Evolutionary conservation across 2,113 vertebrate species (phyloP).

Genomic region (Rhinopomastus cyanomelas): DNA sequence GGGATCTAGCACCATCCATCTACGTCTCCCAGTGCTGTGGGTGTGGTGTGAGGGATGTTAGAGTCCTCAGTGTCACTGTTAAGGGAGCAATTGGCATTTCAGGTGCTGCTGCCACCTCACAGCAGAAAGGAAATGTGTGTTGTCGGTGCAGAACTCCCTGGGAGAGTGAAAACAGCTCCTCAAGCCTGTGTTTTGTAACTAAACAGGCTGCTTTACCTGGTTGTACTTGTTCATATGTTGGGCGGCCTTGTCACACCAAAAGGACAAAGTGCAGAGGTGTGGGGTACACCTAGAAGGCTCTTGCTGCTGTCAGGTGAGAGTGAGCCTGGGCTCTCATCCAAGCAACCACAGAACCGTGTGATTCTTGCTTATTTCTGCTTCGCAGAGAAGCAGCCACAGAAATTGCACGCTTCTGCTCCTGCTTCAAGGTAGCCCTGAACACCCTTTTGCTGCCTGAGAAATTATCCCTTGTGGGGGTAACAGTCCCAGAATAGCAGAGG

Average conservation of each 20-base stretch:
- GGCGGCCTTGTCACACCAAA: not conserved
- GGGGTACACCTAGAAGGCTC: not conserved
- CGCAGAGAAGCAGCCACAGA: not conserved
- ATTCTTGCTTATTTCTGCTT: not conserved
- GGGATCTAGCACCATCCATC: not conserved
- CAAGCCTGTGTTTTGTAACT: not conserved
- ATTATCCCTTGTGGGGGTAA: rapidly evolving
- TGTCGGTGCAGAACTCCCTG: not conserved
- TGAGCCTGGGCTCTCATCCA: rapidly evolving
- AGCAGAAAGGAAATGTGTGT: not conserved
- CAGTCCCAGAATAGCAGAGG: not conserved
- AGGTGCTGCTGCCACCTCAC: not conserved
- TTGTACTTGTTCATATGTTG: rapidly evolving
- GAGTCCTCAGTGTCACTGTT: not conserved
- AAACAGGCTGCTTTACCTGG: not conserved
- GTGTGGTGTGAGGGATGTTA: not conserved
- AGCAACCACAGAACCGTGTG: rapidly evolving
- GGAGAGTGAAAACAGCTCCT: not conserved
- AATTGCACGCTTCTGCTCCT: not conserved
- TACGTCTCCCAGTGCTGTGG: rapidly evolving
- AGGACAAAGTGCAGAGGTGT: not conserved
- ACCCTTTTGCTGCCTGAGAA: not conserved
- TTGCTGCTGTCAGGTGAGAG: not conserved
- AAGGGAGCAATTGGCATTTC: not conserved
- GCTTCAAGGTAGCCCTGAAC: not conserved